Evolutionary conservation across 2,888 invertebrate genomes (phyloP), one percentile per base, ranked within the genome.

Genomic region (Eretmocerus hayati): DNA sequence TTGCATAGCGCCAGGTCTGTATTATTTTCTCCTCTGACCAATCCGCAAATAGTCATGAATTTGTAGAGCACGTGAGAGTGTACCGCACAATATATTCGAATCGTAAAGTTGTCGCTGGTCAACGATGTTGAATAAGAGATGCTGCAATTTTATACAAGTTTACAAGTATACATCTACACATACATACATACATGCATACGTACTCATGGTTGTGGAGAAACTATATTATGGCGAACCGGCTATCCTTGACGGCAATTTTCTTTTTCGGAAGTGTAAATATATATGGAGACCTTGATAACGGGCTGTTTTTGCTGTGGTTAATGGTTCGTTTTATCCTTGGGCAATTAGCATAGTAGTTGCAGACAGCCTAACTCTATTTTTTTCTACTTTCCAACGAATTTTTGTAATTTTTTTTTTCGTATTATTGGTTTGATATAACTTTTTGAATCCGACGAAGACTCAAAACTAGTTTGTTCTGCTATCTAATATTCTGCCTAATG

Each of bases 181-280:
- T n/a, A n/a, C n/a, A 15, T 33, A 35, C n/a, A n/a, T 6, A 15
- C 16, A 20, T 22, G 37, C 32, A 23, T 6, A 30, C 26, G 22
- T 11, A 35, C 26, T 37, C 36, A 41, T 33, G 30, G n/a, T n/a
- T n/a, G n/a, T n/a, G n/a, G n/a, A n/a, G n/a, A n/a, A n/a, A n/a
- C n/a, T n/a, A n/a, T n/a, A n/a, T n/a, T n/a, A n/a, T n/a, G n/a
- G 26, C 52, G 15, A 48, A 55, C 55, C 56, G 37, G 59, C 54
- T 63, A 59, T 62, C 61, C 62, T 64, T 62, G 62, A 55, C 48
- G 44, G 50, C 41, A 42, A 56, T 57, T 61, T 57, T 57, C 41
- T 33, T 42, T 50, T 43, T n/a, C 39, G 40, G 43, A 50, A 50
- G 50, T 47, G 40, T 56, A 60, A n/a, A n/a, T n/a, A n/a, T n/a